These are phyloP conservation scores for Empis livida DNA, from an alignment of 2,888 invertebrate genomes.

Conservation along the genomic window DNA sequence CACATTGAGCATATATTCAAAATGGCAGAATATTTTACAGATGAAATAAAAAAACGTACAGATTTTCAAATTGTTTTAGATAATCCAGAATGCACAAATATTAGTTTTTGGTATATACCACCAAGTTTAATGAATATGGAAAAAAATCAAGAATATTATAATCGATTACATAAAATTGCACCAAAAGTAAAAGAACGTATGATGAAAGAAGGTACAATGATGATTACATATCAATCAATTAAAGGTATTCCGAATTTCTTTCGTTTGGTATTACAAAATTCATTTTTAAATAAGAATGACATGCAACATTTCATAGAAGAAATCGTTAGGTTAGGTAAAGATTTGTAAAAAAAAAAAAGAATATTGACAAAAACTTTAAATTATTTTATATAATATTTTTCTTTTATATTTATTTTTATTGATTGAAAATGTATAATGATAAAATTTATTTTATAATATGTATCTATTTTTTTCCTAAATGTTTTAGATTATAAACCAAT, in stretches of 20 bases:
- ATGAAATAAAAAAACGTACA: constrained; percentile 49
- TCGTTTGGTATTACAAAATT: constrained; percentile 85
- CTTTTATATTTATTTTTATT: too few species aligned
- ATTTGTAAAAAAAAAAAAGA: constrained; percentile 37
- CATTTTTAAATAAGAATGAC: constrained; percentile 67
- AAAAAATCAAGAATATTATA: constrained; percentile 43
- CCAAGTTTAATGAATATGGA: constrained; percentile 43
- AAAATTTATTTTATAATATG: too few species aligned
- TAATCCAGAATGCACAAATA: constrained; percentile 84
- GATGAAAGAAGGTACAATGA: constrained; percentile 90
- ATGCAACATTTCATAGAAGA: constrained; percentile 79
- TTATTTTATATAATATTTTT: background rate
- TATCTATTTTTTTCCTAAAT: too few species aligned
- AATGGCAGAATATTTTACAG: constrained; percentile 56
- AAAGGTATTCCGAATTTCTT: constrained; percentile 84
- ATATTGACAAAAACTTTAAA: too few species aligned
- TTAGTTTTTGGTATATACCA: constrained; percentile 95
- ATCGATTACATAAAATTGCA: constrained; percentile 65
- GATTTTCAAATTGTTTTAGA: constrained; percentile 61
- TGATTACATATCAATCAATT: constrained; percentile 92
- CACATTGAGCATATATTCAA: constrained; percentile 70
- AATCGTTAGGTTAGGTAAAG: constrained; percentile 70
- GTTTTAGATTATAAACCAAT: too few species aligned
- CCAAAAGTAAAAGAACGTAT: constrained; percentile 88
- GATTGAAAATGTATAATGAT: too few species aligned